Evolutionary conservation across 2,888 invertebrate genomes (phyloP).

Genomic region (Thumatha senex): DNA sequence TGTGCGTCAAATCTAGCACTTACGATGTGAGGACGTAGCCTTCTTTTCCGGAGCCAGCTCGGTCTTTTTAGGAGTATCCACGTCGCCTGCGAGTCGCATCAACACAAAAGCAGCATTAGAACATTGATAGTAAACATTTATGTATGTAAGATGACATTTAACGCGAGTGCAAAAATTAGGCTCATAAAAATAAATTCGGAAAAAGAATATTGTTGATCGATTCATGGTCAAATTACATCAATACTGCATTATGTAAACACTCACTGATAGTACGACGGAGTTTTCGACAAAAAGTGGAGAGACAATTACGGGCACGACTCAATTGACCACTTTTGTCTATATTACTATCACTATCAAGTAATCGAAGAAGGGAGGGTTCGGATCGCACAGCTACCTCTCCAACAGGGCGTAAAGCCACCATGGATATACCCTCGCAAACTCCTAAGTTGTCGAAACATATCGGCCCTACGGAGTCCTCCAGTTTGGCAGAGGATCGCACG

Average conservation of each 20-base stretch:
- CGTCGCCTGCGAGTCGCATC: constrained; percentile 77
- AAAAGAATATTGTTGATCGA: constrained; percentile 9
- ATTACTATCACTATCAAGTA: constrained; percentile 56
- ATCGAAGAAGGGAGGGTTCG: constrained; percentile 70
- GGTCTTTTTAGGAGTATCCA: constrained; percentile 80
- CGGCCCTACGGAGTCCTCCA: constrained; percentile 79
- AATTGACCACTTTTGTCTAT: constrained; percentile 74
- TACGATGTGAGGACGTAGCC: constrained; percentile 76
- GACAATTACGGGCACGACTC: constrained; percentile 73
- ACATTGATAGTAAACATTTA: constrained; percentile 60
- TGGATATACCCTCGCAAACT: constrained; percentile 64
- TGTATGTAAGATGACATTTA: constrained; percentile 40
- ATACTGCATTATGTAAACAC: constrained; percentile 44
- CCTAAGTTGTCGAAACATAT: constrained; percentile 80
- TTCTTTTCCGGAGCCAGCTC: constrained; percentile 80
- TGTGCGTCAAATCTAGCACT: constrained; percentile 78
- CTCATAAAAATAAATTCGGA: constrained; percentile 13
- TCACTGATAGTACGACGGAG: constrained; percentile 79
- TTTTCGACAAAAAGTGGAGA: constrained; percentile 78
- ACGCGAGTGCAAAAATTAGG: constrained; percentile 18
- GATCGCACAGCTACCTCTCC: constrained; percentile 69
- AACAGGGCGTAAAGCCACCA: constrained; percentile 65
- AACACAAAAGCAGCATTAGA: constrained; percentile 82
- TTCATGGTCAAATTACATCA: constrained; percentile 17
- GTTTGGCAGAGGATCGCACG: constrained; percentile 73